phyloP scores from a whole-genome alignment of 2,113 vertebrate species.

The Numenius arquata region DNA sequence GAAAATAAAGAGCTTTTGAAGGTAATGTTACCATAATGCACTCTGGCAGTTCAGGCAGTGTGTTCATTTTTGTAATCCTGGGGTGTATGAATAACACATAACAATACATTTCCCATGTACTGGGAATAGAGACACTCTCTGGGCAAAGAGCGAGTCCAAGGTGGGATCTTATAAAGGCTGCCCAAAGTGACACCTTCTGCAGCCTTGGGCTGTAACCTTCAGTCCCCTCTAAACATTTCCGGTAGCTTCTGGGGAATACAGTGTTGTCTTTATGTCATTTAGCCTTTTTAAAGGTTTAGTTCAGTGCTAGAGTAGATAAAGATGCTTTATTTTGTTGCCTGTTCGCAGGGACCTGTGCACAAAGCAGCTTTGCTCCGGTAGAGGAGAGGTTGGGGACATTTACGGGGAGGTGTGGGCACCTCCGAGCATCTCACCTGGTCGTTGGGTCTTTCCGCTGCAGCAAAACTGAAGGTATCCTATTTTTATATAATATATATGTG shows the following conservation, averaged over 20 bases:
- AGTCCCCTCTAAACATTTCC: rapidly evolving
- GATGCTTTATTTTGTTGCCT: background rate
- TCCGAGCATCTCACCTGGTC: rapidly evolving
- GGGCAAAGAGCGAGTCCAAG: background rate
- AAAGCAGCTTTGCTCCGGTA: background rate
- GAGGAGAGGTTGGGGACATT: background rate
- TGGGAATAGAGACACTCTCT: background rate
- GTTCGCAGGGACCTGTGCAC: background rate
- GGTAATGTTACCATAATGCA: background rate
- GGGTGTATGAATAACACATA: background rate
- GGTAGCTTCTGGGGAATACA: background rate
- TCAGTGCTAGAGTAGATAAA: background rate
- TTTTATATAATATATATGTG: background rate
- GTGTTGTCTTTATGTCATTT: background rate
- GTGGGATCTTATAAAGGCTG: background rate
- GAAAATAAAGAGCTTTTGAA: background rate
- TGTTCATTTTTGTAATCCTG: background rate
- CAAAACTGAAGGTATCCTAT: rapidly evolving
- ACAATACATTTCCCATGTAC: rapidly evolving
- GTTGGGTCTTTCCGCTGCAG: background rate
- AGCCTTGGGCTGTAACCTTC: rapidly evolving
- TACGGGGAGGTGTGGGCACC: background rate
- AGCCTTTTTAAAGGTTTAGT: background rate
- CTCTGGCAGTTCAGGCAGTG: background rate
- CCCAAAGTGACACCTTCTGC: background rate